Conservation (phyloP, 2,113 vertebrate species). For the Tursiops truncatus region DNA sequence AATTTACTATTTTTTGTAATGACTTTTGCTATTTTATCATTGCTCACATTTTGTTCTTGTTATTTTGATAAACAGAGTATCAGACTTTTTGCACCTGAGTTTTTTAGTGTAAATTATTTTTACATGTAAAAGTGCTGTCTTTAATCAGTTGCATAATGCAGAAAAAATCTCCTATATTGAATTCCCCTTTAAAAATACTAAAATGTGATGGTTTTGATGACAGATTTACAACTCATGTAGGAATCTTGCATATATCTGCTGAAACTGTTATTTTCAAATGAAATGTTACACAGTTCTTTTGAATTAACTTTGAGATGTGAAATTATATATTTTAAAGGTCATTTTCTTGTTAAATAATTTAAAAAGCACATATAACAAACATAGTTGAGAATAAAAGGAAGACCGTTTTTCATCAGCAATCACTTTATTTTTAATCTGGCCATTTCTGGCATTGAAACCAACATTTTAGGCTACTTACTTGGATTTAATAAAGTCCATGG, state of each 20-base stretch:
- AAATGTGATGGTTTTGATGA: conserved; percentile 58
- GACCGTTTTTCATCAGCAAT: not conserved
- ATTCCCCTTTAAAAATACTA: conserved; percentile 51
- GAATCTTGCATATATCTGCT: not conserved
- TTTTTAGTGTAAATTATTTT: conserved; percentile 80
- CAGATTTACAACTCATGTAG: conserved; percentile 32
- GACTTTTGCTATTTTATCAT: conserved; percentile 77
- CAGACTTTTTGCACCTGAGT: conserved; percentile 71
- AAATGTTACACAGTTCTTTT: conserved; percentile 49
- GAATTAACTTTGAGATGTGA: conserved; percentile 48
- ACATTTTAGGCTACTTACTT: not conserved
- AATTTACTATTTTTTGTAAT: conserved; percentile 86
- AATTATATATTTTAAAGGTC: conserved; percentile 46
- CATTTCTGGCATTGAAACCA: not conserved
- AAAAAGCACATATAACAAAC: conserved; percentile 42
- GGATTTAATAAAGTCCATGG: not conserved
- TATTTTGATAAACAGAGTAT: conserved; percentile 72
- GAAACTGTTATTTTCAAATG: conserved; percentile 56
- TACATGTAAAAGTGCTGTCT: conserved; percentile 55
- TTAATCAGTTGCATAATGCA: conserved; percentile 60
- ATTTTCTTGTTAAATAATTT: conserved; percentile 51
- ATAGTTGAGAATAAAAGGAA: conserved; percentile 23
- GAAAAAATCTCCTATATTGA: conserved; percentile 37
- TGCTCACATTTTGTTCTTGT: conserved; percentile 81
- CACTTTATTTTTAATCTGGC: conserved; percentile 43